These are phyloP conservation scores for Meles meles DNA, from an alignment of 2,113 vertebrate genomes.

Conservation along the genomic window DNA sequence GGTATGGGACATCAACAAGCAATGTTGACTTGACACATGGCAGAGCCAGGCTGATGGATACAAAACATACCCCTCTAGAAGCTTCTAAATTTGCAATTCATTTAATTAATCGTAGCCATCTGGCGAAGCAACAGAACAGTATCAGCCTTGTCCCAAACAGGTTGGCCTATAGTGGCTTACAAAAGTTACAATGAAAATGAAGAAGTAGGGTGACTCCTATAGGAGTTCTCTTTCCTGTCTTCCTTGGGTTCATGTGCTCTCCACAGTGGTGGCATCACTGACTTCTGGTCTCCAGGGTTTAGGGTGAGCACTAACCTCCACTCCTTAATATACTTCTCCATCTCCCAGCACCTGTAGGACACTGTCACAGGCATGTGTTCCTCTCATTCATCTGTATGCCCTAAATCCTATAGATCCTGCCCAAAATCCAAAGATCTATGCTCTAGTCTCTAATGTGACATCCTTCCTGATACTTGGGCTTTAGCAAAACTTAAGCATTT, in stretches of 20 bases:
- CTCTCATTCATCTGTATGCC: neutral
- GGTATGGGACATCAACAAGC: neutral
- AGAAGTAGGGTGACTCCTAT: neutral
- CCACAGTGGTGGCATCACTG: neutral
- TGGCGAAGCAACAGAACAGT: neutral
- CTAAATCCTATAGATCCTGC: neutral
- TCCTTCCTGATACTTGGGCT: neutral
- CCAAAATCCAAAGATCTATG: neutral
- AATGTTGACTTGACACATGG: neutral
- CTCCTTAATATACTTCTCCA: neutral
- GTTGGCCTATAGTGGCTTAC: neutral
- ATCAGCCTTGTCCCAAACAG: neutral
- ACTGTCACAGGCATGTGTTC: neutral
- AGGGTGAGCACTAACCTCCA: neutral
- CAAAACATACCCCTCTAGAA: neutral
- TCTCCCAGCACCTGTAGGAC: neutral
- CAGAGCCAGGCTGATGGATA: neutral
- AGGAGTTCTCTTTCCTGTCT: neutral
- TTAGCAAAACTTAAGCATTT: neutral
- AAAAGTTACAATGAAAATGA: neutral
- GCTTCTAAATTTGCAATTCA: neutral
- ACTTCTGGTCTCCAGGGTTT: neutral
- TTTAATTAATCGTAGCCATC: neutral
- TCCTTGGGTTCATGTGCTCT: neutral
- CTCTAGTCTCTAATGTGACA: neutral